Evolutionary conservation across 2,888 invertebrate genomes (phyloP), one percentile per base, ranked within the genome.

Genomic region (Mythimna albipuncta): DNA sequence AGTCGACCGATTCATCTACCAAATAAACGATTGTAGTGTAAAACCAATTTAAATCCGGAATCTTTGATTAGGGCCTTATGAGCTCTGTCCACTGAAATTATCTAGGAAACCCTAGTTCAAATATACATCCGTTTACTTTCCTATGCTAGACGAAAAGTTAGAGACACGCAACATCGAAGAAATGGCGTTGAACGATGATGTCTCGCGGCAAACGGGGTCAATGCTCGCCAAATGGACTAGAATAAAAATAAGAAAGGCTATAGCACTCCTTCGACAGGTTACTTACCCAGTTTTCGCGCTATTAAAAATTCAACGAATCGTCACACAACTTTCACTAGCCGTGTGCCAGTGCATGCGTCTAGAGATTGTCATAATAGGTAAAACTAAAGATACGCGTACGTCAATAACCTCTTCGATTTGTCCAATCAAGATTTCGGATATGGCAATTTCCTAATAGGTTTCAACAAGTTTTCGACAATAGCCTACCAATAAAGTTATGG

Each of bases 291-390:
- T 92, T 94, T 93, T 93, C 91, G 91, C 89, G 93, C 91, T 94
- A 94, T 94, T 95, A 94, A 95, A 94, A 94, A 93, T 94, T 94
- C 94, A 93, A 93, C 92, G 93, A 94, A 95, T 94, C 93, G 92
- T 93, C 94, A 93, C 92, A 93, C 91, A 92, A 95, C 96, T 96
- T 96, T 96, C 95, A 95, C 95, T 95, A 90, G 87, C 90, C 88
- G 89, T 89, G 87, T 87, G 86, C 87, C 87, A 88, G 88, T 88
- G 85, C 87, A 87, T 85, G 81, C 84, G 84, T 86, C 84, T 88
- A 85, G 85, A 88, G 85, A 88, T 82, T 85, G 83, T 82, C 84
- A 86, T 87, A 84, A 85, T 87, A 85, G 83, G 72, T 79, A 81
- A 82, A 72, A 70, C 63, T 68, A 73, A 82, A 83, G 79, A 83